These are phyloP conservation scores for Mechanitis mazaeus DNA, from an alignment of 2,888 invertebrate genomes.

Conservation along the genomic window DNA sequence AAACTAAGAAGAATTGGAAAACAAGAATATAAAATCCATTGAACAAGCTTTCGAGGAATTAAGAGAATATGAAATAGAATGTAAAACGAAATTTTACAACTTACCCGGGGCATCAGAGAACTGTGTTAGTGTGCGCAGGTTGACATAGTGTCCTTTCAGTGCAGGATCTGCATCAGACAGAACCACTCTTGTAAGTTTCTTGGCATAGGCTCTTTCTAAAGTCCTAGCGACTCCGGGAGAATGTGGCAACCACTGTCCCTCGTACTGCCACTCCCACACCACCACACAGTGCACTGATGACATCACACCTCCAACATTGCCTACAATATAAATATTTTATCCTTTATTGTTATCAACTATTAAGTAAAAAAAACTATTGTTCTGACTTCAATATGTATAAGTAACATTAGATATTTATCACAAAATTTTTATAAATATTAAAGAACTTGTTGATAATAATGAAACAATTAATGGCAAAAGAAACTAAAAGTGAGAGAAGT, in stretches of 20 bases:
- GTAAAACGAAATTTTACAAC: slow-evolving; percentile 5
- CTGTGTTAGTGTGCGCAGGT: slow-evolving; percentile 84
- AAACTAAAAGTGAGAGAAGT: neutral
- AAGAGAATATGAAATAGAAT: slow-evolving; percentile 23
- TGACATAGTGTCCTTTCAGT: slow-evolving; percentile 86
- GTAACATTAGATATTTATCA: too few relatives aligned
- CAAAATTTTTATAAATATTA: too few relatives aligned
- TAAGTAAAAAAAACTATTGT: too few relatives aligned
- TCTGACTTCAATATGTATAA: too few relatives aligned
- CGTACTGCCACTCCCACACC: slow-evolving; percentile 87
- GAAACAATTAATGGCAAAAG: neutral
- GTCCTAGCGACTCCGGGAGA: slow-evolving; percentile 90
- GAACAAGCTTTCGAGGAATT: slow-evolving; percentile 28
- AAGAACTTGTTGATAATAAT: neutral
- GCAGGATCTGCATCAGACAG: slow-evolving; percentile 92
- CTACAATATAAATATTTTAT: slow-evolving; percentile 6
- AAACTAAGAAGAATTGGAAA: slow-evolving; percentile 20
- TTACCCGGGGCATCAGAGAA: slow-evolving; percentile 77
- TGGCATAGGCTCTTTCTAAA: slow-evolving; percentile 88
- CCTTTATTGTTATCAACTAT: too few relatives aligned
- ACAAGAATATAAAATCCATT: slow-evolving; percentile 24
- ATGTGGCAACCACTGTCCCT: slow-evolving; percentile 88
- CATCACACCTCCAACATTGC: slow-evolving; percentile 46
- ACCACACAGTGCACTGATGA: slow-evolving; percentile 83
- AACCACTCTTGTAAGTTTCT: slow-evolving; percentile 88